Conservation (phyloP, 2,888 invertebrate genomes). For the Nomada lathburiana region DNA sequence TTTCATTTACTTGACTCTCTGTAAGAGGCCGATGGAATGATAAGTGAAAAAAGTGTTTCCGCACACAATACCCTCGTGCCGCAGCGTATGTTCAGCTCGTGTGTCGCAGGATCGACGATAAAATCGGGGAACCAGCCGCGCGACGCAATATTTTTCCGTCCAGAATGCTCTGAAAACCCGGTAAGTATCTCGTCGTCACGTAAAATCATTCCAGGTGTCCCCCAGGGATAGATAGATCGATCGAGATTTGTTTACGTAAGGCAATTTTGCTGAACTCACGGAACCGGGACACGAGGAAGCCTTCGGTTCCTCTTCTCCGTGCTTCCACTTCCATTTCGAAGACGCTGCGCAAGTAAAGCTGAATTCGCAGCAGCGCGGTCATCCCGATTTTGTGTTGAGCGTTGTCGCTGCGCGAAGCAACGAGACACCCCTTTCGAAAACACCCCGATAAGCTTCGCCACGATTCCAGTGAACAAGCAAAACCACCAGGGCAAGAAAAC, state of each 20-base stretch:
- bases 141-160: constrained; percentile 6
- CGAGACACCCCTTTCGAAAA: constrained; percentile 6
- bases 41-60: background rate
- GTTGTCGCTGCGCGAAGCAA: constrained; percentile 25
- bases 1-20: too few relatives aligned
- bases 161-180: background rate
- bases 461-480: constrained; percentile 36
- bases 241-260: constrained; percentile 62
- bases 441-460: constrained; percentile 37
- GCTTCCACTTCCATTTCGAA: constrained; percentile 9
- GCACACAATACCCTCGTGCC: background rate
- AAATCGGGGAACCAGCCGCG: background rate
- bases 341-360: background rate
- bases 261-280: constrained; percentile 41
- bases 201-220: constrained; percentile 40
- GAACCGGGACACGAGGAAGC: constrained; percentile 18
- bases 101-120: constrained; percentile 23
- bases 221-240: constrained; percentile 37
- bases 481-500: background rate
- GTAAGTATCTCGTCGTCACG: constrained; percentile 37
- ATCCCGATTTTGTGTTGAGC: constrained; percentile 31
- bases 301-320: background rate
- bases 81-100: too few relatives aligned
- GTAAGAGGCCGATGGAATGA: too few relatives aligned
- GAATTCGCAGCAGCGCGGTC: constrained; percentile 14